phyloP scores from a whole-genome alignment of 2,797 vertebrate species.

The Sorex maritimensis region DNA sequence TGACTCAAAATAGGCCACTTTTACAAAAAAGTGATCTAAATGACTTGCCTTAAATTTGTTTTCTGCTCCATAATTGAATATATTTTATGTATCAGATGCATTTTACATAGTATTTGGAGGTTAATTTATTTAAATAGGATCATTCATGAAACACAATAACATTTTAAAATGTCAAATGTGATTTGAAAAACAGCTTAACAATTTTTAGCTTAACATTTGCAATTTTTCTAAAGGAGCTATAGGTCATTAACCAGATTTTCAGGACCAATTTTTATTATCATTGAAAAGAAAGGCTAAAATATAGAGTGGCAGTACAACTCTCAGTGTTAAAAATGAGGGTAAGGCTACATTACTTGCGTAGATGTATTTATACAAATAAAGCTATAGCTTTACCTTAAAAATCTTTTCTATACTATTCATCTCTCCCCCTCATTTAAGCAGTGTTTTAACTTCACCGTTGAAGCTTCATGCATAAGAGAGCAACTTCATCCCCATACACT shows the following conservation, averaged over 20 bases:
- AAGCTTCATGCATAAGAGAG: neutral
- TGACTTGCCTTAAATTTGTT: conserved; percentile 16
- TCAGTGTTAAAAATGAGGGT: conserved; percentile 20
- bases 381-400: neutral
- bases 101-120: conserved; percentile 7
- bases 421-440: neutral
- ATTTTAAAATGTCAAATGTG: conserved; percentile 69
- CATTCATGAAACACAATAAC: conserved; percentile 46
- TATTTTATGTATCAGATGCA: neutral
- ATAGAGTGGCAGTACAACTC: conserved; percentile 7
- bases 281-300: conserved; percentile 43
- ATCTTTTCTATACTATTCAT: neutral
- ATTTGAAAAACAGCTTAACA: conserved; percentile 63
- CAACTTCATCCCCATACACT: too few relatives aligned
- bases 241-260: conserved; percentile 69
- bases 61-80: conserved; percentile 32
- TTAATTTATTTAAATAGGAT: conserved; percentile 63
- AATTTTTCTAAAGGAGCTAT: conserved; percentile 69
- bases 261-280: conserved; percentile 27
- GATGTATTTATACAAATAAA: conserved; percentile 70
- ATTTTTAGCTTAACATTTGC: conserved; percentile 59
- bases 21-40: neutral
- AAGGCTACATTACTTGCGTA: conserved; percentile 39
- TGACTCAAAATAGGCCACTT: neutral
- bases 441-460: neutral